Evolutionary conservation across 2,113 vertebrate species (phyloP), one percentile per base, ranked within the genome.

Genomic region (Lates calcarifer): DNA sequence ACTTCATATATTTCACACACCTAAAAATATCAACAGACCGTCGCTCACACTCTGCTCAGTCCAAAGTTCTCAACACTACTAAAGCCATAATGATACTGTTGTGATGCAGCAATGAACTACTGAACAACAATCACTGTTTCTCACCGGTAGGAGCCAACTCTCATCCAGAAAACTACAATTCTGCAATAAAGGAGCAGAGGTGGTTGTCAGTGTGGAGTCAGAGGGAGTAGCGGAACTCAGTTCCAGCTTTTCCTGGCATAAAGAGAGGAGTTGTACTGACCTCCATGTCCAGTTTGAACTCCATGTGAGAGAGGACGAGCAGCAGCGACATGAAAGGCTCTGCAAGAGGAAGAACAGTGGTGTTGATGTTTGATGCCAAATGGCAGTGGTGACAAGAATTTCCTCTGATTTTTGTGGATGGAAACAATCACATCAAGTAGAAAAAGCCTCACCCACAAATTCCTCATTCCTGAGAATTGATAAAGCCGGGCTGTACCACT

Each of bases 151-250:
- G 64, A 96, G 91, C 96, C 96, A 97, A 77, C 95, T 96, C 84
- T 97, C 92, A 0, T 96, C 96, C 90, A 96, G 92, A 89, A 97
- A 97, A 90, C 95, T 97, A 90, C 95, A 96, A 29, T 96, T 97
- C 95, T 95, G 89, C 94, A 74, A 83, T 77, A 35, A 86, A 31
- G 85, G 62, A 81, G 15, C 14, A 63, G n/a, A 68, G n/a, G n/a
- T 26, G 29, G 35, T 41, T 35, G 7, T 81, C 47, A 70, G 7
- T 22, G 4, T 5, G 14, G 6, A 49, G n/a, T 33, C 3, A 4
- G n/a, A n/a, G n/a, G n/a, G n/a, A n/a, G n/a, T n/a, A n/a, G n/a
- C n/a, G n/a, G n/a, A 22, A 4, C 4, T 2, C 8, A 53, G 13
- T 33, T 43, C 3, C 6, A 51, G 20, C 18, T 12, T 39, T 73